Evolutionary conservation across 2,113 vertebrate genomes (phyloP).

Genomic region (Gymnobelideus leadbeateri): DNA sequence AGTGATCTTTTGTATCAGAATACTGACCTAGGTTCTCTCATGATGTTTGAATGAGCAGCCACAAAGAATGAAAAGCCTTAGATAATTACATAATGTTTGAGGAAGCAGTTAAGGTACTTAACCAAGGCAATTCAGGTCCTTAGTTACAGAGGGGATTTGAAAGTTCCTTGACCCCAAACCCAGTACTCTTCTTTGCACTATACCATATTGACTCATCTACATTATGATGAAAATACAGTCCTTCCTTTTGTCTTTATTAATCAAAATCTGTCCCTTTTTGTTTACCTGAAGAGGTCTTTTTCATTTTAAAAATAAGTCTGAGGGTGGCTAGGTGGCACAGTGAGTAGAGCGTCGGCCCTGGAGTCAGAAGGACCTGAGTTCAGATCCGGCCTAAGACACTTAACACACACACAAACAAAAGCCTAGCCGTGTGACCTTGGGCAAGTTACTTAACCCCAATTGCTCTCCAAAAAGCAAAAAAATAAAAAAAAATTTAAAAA

Average conservation of each 20-base stretch:
- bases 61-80: too few relatives aligned
- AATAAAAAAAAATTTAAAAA: too few relatives aligned
- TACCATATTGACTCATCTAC: background rate
- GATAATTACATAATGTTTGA: too few relatives aligned
- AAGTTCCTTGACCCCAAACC: background rate
- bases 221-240: background rate
- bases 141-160: background rate
- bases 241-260: background rate
- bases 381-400: too few relatives aligned
- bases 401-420: too few relatives aligned
- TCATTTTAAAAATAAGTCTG: background rate
- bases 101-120: background rate
- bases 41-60: too few relatives aligned
- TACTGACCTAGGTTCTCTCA: background rate
- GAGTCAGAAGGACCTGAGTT: too few relatives aligned
- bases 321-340: too few relatives aligned
- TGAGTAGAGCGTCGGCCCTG: too few relatives aligned
- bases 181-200: background rate
- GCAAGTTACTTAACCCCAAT: too few relatives aligned
- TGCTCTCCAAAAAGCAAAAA: too few relatives aligned
- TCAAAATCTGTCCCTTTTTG: background rate
- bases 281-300: background rate
- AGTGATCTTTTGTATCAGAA: background rate
- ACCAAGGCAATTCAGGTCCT: background rate
- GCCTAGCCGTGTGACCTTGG: too few relatives aligned